Conservation (phyloP, 2,113 vertebrate genomes). For the Tachycineta bicolor region DNA sequence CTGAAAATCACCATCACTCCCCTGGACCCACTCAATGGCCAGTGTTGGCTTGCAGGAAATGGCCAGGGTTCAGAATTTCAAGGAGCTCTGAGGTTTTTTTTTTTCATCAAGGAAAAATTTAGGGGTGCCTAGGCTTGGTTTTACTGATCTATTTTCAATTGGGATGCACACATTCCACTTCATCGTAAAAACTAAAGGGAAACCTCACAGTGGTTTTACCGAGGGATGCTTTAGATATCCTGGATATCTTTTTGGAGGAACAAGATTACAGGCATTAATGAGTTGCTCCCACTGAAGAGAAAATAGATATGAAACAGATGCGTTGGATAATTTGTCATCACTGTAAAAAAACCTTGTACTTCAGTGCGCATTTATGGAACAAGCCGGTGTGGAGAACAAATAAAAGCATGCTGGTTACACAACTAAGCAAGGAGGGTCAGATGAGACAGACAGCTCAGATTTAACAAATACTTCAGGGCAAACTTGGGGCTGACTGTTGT, state of each 20-base stretch:
- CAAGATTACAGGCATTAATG: not conserved
- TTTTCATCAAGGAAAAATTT: not conserved
- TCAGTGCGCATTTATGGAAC: conserved; percentile 73
- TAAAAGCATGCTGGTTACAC: conserved; percentile 80
- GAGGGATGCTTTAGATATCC: not conserved
- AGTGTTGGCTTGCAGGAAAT: not conserved
- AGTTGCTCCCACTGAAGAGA: not conserved
- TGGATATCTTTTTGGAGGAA: not conserved
- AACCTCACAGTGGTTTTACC: not conserved
- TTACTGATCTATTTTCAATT: not conserved
- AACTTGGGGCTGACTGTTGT: not conserved
- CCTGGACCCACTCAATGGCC: not conserved
- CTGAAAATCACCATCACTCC: not conserved
- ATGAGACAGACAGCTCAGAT: conserved; percentile 36
- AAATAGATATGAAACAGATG: conserved; percentile 1
- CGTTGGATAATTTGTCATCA: conserved; percentile 87
- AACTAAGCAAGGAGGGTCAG: conserved; percentile 72
- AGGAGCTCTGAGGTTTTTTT: not conserved
- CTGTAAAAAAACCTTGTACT: conserved; percentile 74
- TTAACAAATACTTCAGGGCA: not conserved
- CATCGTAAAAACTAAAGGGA: not conserved
- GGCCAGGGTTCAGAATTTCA: not conserved
- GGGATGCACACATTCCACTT: not conserved
- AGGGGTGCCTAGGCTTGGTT: not conserved
- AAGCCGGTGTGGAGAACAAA: conserved; percentile 73